Evolutionary conservation across 2,797 vertebrate species (phyloP).

Genomic region (Gambusia yucatana): DNA sequence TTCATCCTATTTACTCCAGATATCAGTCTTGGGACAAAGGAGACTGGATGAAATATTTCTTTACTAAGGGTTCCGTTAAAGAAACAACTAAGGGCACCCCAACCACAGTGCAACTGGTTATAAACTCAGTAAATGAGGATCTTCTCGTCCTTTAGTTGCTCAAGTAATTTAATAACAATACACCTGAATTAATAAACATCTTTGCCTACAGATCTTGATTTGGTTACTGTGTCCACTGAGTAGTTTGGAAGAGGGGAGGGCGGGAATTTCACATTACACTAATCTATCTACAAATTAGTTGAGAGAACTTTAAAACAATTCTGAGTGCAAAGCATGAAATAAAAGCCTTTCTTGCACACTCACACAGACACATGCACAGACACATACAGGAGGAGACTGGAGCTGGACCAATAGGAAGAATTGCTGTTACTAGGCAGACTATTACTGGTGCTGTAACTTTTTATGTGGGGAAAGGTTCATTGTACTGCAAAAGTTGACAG

Average conservation of each 20-base stretch:
- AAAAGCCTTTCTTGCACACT: constrained; percentile 28
- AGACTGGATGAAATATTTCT: background rate
- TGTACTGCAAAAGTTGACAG: constrained; percentile 48
- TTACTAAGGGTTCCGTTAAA: background rate
- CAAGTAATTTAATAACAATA: background rate
- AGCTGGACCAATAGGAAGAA: constrained; percentile 86
- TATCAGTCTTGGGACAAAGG: background rate
- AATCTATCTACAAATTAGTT: background rate
- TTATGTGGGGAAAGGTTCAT: constrained; percentile 65
- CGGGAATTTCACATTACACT: background rate
- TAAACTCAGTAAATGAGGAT: background rate
- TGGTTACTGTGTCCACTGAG: background rate
- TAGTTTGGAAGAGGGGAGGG: background rate
- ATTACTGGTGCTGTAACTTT: constrained; percentile 71
- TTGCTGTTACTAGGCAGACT: constrained; percentile 93
- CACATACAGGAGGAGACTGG: constrained; percentile 81
- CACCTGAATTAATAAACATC: background rate
- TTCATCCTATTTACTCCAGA: constrained; percentile 25
- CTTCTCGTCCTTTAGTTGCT: background rate
- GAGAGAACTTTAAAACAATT: background rate
- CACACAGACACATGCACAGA: constrained; percentile 42
- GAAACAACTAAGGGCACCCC: background rate
- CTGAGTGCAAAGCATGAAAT: constrained; percentile 27
- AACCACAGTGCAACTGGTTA: background rate
- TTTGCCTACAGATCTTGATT: background rate